A percentile compares a stretch with the other conserved stretches of the same genome.
Conservation (phyloP, 2,888 invertebrate genomes). For the Ypsolopha sequella region DNA sequence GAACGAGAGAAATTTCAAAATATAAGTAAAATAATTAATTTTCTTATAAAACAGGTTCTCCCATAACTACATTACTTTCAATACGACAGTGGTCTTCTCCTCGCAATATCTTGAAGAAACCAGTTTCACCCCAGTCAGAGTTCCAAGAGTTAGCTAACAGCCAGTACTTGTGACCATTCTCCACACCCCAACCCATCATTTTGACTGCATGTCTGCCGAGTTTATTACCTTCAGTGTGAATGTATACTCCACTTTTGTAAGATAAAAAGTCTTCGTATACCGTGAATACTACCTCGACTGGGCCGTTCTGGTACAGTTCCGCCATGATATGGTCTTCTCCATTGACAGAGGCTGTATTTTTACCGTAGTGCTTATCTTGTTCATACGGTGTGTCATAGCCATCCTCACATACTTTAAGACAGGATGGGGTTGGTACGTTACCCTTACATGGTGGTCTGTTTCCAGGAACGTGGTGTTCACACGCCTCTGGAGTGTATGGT, state of each 20-base stretch:
- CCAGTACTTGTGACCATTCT: constrained; percentile 86
- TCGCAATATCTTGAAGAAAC: constrained; percentile 89
- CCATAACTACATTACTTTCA: constrained; percentile 77
- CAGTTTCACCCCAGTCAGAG: constrained; percentile 90
- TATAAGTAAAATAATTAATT: no score
- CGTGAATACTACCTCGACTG: no score
- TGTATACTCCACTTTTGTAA: constrained; percentile 73
- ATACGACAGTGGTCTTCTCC: constrained; percentile 85
- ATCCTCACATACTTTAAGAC: constrained; percentile 75
- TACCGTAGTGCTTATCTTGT: constrained; percentile 8
- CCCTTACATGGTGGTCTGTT: constrained; percentile 76
- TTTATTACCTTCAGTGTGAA: constrained; percentile 77
- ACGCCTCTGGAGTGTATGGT: constrained; percentile 87
- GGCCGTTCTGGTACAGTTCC: no score
- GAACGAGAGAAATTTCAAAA: no score
- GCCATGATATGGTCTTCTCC: no score
- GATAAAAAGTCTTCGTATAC: no score
- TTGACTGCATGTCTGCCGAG: constrained; percentile 91
- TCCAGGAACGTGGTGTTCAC: constrained; percentile 92
- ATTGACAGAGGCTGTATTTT: no score
- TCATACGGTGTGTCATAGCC: constrained; percentile 77
- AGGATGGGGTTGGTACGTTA: constrained; percentile 82
- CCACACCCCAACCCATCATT: constrained; percentile 91
- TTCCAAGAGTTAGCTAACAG: constrained; percentile 95
- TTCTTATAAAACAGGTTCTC: constrained; percentile 63